Evolutionary conservation across 2,888 invertebrate genomes (phyloP), one percentile per base, ranked within the genome.

Genomic region (Aspidiotus rigidus): DNA sequence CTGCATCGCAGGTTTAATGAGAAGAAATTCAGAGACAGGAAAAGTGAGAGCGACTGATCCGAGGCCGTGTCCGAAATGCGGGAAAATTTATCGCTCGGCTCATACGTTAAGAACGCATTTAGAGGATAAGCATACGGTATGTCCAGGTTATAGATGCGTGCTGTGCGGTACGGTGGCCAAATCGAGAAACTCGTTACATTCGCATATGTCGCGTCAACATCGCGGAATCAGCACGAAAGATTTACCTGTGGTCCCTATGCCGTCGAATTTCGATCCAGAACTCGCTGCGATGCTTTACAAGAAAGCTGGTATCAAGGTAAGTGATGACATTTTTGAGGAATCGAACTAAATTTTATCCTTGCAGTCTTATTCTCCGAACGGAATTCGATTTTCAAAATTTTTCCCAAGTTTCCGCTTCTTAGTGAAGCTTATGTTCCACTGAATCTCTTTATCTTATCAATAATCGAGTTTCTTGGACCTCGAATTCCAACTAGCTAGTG

Each of bases 151-250:
- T 77, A 84, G 93, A 64, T 93, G 93, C 79, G 93, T 93, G 3
- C 82, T 93, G 1, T 93, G 93, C 79, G 93, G 93, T 72, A 93
- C 93, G 0, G 93, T 93, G 71, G 93, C 93, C 59, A 93, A 93
- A 79, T 92, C 91, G 0, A 84, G 93, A 73, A 93, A 93, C 80
- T 92, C 92, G 0, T 82, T 93, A 69, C 93, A 93, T 80, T 93
- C 93, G 70, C 93, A 93, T 79, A 93, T 93, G 93, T 91, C 90
- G 71, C 85, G 93, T 62, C 93, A 93, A 77, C 93, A 93, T 79
- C 86, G 93, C 70, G 93, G 93, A 72, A 93, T 93, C 77, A 91
- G 91, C 77, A 93, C 93, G 75, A 93, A 93, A 81, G 93, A 93
- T 79, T 81, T 93, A 75, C 93, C 93, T 10, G 93, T 93, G 57